Percentiles rank a stretch among this genome's conserved stretches.
These are phyloP conservation scores for Megaleporinus macrocephalus DNA, from an alignment of 2,113 vertebrate species.

Conservation along the genomic window DNA sequence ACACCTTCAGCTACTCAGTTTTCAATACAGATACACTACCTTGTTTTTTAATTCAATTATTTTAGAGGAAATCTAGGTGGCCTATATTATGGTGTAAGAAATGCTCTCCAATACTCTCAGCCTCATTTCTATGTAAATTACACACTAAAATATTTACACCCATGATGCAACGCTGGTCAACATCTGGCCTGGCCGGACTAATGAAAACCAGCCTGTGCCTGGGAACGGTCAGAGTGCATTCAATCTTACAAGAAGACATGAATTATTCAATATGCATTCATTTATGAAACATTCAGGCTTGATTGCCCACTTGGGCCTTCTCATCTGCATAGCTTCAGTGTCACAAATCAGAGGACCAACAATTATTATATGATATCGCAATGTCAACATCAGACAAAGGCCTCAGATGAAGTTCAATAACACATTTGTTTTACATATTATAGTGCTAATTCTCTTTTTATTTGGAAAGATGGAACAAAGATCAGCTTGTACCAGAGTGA, in stretches of 20 bases:
- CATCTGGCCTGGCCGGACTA: conserved; percentile 10
- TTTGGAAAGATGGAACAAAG: no score
- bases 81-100: not conserved
- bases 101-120: conserved; percentile 4
- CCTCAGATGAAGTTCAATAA: no score
- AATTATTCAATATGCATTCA: conserved; percentile 48
- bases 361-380: no score
- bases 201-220: conserved; percentile 34
- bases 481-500: no score
- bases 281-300: conserved; percentile 26
- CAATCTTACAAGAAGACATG: conserved; percentile 13
- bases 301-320: not conserved
- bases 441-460: no score
- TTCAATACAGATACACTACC: no score
- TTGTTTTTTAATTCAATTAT: no score
- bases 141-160: conserved; percentile 36
- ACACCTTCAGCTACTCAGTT: no score
- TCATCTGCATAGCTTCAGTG: not conserved
- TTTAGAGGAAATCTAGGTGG: no score
- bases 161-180: conserved; percentile 12
- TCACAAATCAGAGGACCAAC: not conserved
- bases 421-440: no score
- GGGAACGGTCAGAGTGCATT: not conserved
- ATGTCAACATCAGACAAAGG: no score
- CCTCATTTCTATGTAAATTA: conserved; percentile 31